A percentile compares a stretch with the other conserved stretches of the same genome.
phyloP scores from a whole-genome alignment of 2,113 vertebrate genomes.

The Bagarius yarrelli region DNA sequence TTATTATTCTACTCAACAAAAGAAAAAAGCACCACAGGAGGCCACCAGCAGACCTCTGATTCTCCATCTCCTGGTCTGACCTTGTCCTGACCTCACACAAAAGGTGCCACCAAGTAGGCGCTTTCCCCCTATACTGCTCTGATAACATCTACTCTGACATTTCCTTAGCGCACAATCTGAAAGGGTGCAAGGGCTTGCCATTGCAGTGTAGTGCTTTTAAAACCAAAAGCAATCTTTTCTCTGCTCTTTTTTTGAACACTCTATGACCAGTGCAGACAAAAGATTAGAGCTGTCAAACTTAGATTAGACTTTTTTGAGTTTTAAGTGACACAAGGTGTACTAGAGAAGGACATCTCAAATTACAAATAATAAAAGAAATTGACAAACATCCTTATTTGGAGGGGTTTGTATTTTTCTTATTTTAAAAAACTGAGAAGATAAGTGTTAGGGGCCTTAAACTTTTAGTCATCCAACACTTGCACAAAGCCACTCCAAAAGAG shows the following conservation, averaged over 20 bases:
- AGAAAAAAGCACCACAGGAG: conserved; percentile 31
- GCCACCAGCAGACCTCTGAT: conserved; percentile 27
- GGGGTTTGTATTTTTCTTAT: too few relatives aligned
- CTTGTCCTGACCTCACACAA: conserved; percentile 47
- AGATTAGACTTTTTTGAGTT: conserved; percentile 35
- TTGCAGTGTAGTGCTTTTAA: conserved; percentile 59
- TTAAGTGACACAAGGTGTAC: background rate
- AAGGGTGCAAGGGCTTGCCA: conserved; percentile 49
- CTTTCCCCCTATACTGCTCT: conserved; percentile 40
- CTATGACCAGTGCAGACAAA: conserved; percentile 34
- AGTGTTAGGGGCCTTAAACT: too few relatives aligned
- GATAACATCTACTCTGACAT: conserved; percentile 73
- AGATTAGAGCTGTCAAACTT: conserved; percentile 47
- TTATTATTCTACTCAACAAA: conserved; percentile 19
- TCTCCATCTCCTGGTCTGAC: conserved; percentile 27
- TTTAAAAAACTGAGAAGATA: too few relatives aligned
- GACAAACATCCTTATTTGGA: too few relatives aligned
- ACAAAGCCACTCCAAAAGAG: too few relatives aligned
- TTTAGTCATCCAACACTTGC: too few relatives aligned
- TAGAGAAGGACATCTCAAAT: conserved; percentile 7
- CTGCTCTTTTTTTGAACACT: conserved; percentile 34
- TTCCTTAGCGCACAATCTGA: conserved; percentile 66
- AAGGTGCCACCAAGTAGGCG: conserved; percentile 59
- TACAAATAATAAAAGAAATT: conserved; percentile 8
- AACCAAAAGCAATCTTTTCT: conserved; percentile 56